Evolutionary conservation across 2,888 invertebrate species (phyloP).

Genomic region (Eurytoma adleriae): DNA sequence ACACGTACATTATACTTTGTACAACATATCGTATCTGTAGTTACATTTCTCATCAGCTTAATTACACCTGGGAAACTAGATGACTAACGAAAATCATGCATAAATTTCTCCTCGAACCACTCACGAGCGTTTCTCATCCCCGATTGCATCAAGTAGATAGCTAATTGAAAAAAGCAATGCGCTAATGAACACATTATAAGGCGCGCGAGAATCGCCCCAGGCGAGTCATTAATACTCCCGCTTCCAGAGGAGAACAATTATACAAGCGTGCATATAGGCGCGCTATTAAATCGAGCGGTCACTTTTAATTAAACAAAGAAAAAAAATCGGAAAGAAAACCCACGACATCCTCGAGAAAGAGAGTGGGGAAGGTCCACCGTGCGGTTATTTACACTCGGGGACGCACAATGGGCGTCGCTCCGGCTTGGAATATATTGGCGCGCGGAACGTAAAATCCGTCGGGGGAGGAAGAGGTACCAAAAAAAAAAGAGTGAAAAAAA

Average conservation of each 20-base stretch:
- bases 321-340: background rate
- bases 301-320: constrained; percentile 30
- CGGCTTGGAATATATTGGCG: constrained; percentile 30
- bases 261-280: background rate
- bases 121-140: background rate
- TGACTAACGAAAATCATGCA: background rate
- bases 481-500: constrained; percentile 1
- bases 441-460: background rate
- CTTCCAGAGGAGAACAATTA: background rate
- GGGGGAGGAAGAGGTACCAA: constrained; percentile 1
- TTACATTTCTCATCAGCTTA: too few species aligned
- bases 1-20: too few species aligned
- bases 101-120: background rate
- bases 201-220: background rate
- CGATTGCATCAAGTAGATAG: constrained; percentile 16
- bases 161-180: constrained; percentile 33
- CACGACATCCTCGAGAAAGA: background rate
- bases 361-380: background rate
- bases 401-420: constrained; percentile 26
- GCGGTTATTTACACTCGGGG: constrained; percentile 34
- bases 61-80: background rate
- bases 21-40: too few species aligned
- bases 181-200: constrained; percentile 32
- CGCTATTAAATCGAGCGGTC: background rate
- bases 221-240: background rate